Base-by-base conservation (phyloP, 92 coral and sea anemone species). In the Blastomussa wellsi region DNA sequence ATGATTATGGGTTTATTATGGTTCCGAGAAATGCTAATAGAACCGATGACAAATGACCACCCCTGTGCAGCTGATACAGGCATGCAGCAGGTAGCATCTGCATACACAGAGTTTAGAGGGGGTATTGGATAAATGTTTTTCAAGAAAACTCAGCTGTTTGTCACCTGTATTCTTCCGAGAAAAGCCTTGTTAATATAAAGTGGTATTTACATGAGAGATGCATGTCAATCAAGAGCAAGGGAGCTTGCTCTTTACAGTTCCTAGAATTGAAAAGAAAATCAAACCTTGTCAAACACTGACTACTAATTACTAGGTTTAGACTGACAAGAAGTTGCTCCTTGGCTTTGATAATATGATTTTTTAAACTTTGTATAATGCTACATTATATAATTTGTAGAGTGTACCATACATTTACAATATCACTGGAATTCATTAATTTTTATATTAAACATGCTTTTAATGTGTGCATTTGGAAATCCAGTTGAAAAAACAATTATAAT, bases 21-120 rank as follows among this genome's bases (percentile, higher is more conserved):
- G 51, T 81, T 81, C 76, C 77, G 26, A 69, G 85, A 81, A 81
- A 33, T 77, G 48, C 36, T 9, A 42, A 47, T 13, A 24, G 41
- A 51, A 47, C 38, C 52, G 37, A 59, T 57, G 33, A 47, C 15
- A 0, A 22, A 35, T 20, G 32, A 52, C 49, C 36, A 49, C 22
- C 33, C 36, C 19, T 7, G 10, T 15, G 4, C 17, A n/a, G n/a
- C n/a, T n/a, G n/a, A 14, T 48, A 24, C 38, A 39, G 52, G 49
- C 49, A 1, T 71, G 10, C 19, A 57, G 16, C 13, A 62, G 35
- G 17, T 12, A 62, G 14, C 68, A 26, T 10, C 68, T 62, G 16
- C 13, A 62, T 37, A 42, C 20, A 31, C 35, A 19, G 41, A 8
- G 53, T 49, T 16, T 79, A 79, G 55, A 79, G 72, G 83, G 74